These are phyloP conservation scores for Agraylea sexmaculata DNA, from an alignment of 1,140 invertebrate genomes.

Conservation along the genomic window DNA sequence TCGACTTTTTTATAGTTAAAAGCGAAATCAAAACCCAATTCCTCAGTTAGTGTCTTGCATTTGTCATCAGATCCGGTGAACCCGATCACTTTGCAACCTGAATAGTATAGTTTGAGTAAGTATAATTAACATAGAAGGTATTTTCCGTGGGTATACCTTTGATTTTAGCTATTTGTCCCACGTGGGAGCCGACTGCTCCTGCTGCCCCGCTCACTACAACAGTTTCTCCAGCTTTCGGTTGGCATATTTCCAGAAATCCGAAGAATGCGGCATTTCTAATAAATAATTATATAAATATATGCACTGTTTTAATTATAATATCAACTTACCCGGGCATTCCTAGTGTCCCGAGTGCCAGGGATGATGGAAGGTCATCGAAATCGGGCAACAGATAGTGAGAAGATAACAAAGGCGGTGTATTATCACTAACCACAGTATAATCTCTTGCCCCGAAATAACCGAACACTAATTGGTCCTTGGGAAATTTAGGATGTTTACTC, in stretches of 20 bases:
- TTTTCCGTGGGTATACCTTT: slow-evolving; percentile 30
- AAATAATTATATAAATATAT: slow-evolving; percentile 8
- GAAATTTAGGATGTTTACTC: slow-evolving; percentile 47
- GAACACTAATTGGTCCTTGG: slow-evolving; percentile 44
- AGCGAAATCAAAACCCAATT: slow-evolving; percentile 53
- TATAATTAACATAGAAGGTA: slow-evolving; percentile 9
- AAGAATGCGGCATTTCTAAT: slow-evolving; percentile 61
- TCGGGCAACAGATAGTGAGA: slow-evolving; percentile 40
- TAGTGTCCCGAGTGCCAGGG: slow-evolving; percentile 45
- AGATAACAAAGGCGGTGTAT: slow-evolving; percentile 14
- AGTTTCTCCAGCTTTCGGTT: slow-evolving; percentile 54
- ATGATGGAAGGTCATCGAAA: slow-evolving; percentile 41
- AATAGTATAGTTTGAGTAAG: slow-evolving; percentile 2
- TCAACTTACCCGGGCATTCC: slow-evolving; percentile 52
- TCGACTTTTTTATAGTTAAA: slow-evolving; percentile 60
- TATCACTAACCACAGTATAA: slow-evolving; percentile 35
- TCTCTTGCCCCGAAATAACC: slow-evolving; percentile 51
- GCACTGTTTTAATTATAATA: background rate
- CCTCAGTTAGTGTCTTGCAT: slow-evolving; percentile 50
- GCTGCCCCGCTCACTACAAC: slow-evolving; percentile 53
- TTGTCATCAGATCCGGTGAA: slow-evolving; percentile 59
- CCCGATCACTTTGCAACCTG: slow-evolving; percentile 57
- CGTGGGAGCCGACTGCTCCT: slow-evolving; percentile 56
- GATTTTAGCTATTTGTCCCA: slow-evolving; percentile 63
- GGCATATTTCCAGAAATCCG: slow-evolving; percentile 54